phyloP scores from a whole-genome alignment of 2,797 vertebrate genomes.

The Sciaenops ocellatus region DNA sequence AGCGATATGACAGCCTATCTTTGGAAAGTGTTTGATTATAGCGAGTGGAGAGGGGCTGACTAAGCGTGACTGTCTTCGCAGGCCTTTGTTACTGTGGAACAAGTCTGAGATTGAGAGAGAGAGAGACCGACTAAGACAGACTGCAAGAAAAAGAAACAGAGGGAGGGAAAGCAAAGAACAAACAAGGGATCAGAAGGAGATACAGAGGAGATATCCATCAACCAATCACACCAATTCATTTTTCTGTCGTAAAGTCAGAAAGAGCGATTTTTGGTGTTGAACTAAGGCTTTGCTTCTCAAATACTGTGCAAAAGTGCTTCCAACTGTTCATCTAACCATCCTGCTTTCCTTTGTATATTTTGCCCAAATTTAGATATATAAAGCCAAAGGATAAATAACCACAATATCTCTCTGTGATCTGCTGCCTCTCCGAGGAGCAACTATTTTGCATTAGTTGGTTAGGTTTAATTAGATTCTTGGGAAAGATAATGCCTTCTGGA shows the following conservation, averaged over 20 bases:
- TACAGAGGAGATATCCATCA: constrained; percentile 23
- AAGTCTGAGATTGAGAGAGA: constrained; percentile 35
- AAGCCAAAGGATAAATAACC: background rate
- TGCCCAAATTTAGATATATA: background rate
- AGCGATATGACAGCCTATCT: constrained; percentile 64
- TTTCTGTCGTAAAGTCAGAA: background rate
- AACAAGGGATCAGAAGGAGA: constrained; percentile 45
- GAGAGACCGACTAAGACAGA: constrained; percentile 24
- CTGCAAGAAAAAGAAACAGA: constrained; percentile 30
- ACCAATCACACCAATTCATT: background rate
- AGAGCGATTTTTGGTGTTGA: constrained; percentile 12
- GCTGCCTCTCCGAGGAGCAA: background rate
- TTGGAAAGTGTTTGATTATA: constrained; percentile 69
- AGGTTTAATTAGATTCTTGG: background rate
- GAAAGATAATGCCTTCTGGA: background rate
- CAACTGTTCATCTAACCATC: background rate
- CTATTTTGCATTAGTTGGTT: background rate
- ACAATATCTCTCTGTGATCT: background rate
- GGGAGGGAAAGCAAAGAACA: constrained; percentile 36
- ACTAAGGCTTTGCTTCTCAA: background rate
- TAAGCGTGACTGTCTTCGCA: constrained; percentile 56
- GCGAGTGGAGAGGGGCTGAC: constrained; percentile 58
- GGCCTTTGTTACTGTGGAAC: constrained; percentile 55
- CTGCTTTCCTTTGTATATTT: background rate
- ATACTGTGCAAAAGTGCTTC: background rate